phyloP scores from a whole-genome alignment of 2,113 vertebrate genomes.

The Tiliqua scincoides region DNA sequence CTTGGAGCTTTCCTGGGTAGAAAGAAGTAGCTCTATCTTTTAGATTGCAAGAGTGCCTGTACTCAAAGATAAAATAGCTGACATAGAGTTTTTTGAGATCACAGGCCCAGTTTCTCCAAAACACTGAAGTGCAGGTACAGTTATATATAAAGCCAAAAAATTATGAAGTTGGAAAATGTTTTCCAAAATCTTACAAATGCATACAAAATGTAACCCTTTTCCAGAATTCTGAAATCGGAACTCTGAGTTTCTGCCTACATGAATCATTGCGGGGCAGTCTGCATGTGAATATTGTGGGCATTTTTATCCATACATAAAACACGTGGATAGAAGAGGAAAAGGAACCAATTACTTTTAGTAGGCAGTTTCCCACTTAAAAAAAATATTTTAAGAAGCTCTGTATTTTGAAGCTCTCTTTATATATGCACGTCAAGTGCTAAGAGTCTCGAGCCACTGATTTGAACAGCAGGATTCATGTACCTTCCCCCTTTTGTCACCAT shows the following conservation, averaged over 20 bases:
- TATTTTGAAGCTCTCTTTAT: too few species aligned
- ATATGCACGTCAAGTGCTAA: too few species aligned
- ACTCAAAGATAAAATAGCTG: background rate
- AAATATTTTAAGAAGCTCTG: too few species aligned
- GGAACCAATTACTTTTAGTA: too few species aligned
- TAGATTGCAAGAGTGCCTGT: background rate
- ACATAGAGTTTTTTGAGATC: background rate
- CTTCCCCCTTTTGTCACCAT: background rate
- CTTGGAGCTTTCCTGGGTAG: background rate
- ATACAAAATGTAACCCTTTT: background rate
- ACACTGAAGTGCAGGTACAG: background rate
- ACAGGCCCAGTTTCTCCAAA: background rate
- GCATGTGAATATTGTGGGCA: background rate
- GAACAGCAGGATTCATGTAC: too few species aligned
- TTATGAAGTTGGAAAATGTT: background rate
- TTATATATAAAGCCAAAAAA: background rate
- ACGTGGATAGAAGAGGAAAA: background rate
- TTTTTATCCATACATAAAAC: background rate
- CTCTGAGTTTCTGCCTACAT: background rate
- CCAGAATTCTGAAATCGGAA: background rate
- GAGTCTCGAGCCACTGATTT: background rate
- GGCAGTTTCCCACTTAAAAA: background rate
- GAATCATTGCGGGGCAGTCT: background rate
- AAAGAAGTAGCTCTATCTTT: background rate
- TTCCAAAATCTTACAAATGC: background rate